Conservation (phyloP, 2,113 vertebrate species). For the Zeus faber region DNA sequence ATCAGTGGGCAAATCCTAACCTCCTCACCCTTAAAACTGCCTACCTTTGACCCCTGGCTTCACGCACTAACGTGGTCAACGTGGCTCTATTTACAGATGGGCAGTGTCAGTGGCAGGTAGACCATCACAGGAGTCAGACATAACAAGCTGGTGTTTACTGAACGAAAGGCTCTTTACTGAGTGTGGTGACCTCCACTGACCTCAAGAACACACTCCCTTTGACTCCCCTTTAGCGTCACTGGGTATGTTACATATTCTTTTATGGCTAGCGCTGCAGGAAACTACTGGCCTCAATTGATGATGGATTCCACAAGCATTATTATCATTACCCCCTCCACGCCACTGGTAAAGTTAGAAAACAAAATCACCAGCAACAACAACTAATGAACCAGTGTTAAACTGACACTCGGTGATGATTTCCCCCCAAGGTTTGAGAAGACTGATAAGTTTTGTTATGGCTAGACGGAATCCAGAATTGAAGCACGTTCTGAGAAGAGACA, state of each 20-base stretch:
- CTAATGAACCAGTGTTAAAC: not conserved
- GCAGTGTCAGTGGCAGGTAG: slow-evolving; percentile 48
- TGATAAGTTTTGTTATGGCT: too few species aligned
- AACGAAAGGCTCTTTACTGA: slow-evolving; percentile 54
- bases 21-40: slow-evolving; percentile 46
- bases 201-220: slow-evolving; percentile 45
- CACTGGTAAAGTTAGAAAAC: not conserved
- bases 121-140: slow-evolving; percentile 48
- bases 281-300: not conserved
- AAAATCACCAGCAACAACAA: not conserved
- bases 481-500: slow-evolving; percentile 7
- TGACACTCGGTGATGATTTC: not conserved
- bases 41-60: slow-evolving; percentile 63
- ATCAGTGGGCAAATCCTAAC: slow-evolving; percentile 51
- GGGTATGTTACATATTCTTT: slow-evolving; percentile 4
- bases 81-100: slow-evolving; percentile 65
- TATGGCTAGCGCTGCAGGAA: not conserved
- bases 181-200: slow-evolving; percentile 52
- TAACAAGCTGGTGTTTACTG: slow-evolving; percentile 63
- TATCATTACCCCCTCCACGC: not conserved
- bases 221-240: slow-evolving; percentile 44
- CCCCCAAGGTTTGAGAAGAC: not conserved
- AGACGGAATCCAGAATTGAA: too few species aligned
- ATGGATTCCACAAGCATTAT: not conserved
- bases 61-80: slow-evolving; percentile 64